A percentile compares a stretch with the other conserved stretches of the same genome.
Evolutionary conservation across 2,888 invertebrate species (phyloP).

Genomic region (Drosophila tanythrix): DNA sequence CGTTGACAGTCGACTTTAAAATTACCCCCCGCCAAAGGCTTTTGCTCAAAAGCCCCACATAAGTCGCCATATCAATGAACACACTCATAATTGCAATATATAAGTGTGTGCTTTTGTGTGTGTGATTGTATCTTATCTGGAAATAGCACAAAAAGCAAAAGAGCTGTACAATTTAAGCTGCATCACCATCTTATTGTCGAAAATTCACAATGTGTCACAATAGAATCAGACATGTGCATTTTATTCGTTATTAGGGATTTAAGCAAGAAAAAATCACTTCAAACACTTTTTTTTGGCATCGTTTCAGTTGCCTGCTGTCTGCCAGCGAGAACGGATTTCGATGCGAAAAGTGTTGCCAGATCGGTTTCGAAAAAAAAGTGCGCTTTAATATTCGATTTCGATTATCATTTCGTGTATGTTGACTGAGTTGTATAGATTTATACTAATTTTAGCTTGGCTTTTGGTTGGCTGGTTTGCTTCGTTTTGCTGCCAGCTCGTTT

Average conservation of each 20-base stretch:
- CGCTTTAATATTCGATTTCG: constrained; percentile 5
- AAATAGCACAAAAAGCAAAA: not conserved
- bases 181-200: constrained; percentile 55
- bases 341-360: constrained; percentile 11
- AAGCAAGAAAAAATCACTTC: not conserved
- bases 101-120: constrained; percentile 25
- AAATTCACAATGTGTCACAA: constrained; percentile 38
- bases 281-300: constrained; percentile 4
- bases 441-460: not conserved
- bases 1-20: constrained; percentile 36
- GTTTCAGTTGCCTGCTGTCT: constrained; percentile 59
- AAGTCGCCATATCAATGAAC: constrained; percentile 22
- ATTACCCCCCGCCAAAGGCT: constrained; percentile 24
- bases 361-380: constrained; percentile 12
- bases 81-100: constrained; percentile 40
- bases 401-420: constrained; percentile 3
- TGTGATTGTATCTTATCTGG: constrained; percentile 69
- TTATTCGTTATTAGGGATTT: constrained; percentile 1
- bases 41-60: constrained; percentile 14
- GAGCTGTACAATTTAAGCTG: constrained; percentile 73
- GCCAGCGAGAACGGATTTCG: constrained; percentile 53
- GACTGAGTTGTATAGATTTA: constrained; percentile 4
- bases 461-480: not conserved
- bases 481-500: constrained; percentile 19
- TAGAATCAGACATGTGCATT: constrained; percentile 34